A percentile compares a stretch with the other conserved stretches of the same genome.
phyloP scores from a whole-genome alignment of 2,888 invertebrate genomes.

The Lochmaea crataegi region DNA sequence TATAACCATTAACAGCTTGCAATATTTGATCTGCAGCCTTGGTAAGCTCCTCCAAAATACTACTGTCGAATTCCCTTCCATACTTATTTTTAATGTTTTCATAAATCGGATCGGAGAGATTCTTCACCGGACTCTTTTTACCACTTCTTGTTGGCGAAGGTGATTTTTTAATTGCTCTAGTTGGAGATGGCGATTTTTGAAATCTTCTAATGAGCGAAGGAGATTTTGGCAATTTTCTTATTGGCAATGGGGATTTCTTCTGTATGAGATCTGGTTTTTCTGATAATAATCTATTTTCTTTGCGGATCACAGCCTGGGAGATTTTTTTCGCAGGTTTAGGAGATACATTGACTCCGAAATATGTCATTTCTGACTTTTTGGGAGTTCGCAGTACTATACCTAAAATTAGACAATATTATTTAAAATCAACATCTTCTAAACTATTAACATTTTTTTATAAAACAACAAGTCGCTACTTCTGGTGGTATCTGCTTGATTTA shows the following conservation, averaged over 20 bases:
- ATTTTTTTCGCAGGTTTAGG: conserved; percentile 53
- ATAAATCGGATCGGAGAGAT: conserved; percentile 55
- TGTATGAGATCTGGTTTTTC: conserved; percentile 60
- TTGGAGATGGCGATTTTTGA: conserved; percentile 40
- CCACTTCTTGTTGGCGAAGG: conserved; percentile 34
- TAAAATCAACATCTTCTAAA: too few relatives aligned
- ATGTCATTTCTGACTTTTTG: conserved; percentile 63
- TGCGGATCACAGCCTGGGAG: conserved; percentile 51
- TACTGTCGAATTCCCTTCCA: conserved; percentile 58
- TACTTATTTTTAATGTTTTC: conserved; percentile 57
- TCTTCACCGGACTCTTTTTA: conserved; percentile 38
- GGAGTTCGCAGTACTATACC: conserved; percentile 60
- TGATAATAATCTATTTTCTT: conserved; percentile 49
- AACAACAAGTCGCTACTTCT: too few relatives aligned
- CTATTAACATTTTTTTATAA: too few relatives aligned
- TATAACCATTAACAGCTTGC: conserved; percentile 68
- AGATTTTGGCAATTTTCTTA: conserved; percentile 38
- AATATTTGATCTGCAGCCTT: conserved; percentile 72
- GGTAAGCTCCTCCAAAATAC: conserved; percentile 70
- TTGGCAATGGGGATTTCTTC: conserved; percentile 43
- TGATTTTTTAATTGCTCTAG: neutral
- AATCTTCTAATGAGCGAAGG: conserved; percentile 31
- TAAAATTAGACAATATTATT: neutral
- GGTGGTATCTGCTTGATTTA: too few relatives aligned
- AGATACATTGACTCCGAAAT: conserved; percentile 60